Evolutionary conservation across 2,797 vertebrate species (phyloP).

Genomic region (Anomalospiza imberbis): DNA sequence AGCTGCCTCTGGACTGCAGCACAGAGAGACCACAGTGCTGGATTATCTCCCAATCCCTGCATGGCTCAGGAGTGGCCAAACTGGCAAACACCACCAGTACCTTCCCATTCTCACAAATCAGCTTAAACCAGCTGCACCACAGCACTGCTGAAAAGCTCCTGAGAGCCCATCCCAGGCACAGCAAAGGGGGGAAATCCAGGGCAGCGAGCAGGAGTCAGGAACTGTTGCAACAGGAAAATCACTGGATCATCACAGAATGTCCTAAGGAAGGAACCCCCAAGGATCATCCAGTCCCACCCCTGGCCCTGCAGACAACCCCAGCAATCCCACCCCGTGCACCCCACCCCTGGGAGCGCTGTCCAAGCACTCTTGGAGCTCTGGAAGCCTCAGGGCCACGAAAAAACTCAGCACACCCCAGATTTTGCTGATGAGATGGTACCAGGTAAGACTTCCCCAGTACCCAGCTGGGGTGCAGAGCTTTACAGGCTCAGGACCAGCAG

Average conservation of each 20-base stretch:
- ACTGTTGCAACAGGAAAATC: neutral
- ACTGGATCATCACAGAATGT: neutral
- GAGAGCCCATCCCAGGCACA: neutral
- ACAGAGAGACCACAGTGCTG: neutral
- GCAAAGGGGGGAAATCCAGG: neutral
- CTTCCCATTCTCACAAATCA: neutral
- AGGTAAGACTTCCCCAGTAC: neutral
- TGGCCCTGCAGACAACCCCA: neutral
- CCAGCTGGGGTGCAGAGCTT: neutral
- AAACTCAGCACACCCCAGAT: neutral
- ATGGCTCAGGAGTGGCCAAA: neutral
- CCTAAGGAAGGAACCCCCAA: neutral
- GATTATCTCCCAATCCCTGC: neutral
- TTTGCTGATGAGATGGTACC: neutral
- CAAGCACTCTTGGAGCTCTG: neutral
- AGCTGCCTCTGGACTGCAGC: neutral
- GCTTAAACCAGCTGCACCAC: neutral
- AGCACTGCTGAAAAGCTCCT: neutral
- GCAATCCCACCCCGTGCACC: neutral
- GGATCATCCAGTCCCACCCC: neutral
- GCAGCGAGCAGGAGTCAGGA: neutral
- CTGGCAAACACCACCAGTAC: neutral
- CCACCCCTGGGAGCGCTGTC: fast-evolving
- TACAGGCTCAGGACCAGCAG: neutral
- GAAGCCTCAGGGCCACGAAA: neutral